Conservation (phyloP, 2,113 vertebrate genomes). For the Paraplagusia blochii region DNA sequence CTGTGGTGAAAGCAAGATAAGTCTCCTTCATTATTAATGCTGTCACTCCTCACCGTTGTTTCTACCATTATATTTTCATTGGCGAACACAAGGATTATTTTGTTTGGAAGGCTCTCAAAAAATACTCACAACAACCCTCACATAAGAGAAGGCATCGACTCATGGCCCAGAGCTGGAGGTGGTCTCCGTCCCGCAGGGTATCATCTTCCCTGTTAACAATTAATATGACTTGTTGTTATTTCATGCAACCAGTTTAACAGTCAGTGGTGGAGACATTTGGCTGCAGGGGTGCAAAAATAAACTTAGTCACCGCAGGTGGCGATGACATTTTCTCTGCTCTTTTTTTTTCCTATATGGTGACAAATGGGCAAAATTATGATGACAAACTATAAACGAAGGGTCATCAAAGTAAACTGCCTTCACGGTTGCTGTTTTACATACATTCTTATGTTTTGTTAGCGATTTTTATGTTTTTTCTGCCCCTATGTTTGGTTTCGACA, state of each 20-base stretch:
- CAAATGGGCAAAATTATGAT: background rate
- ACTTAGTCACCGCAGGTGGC: constrained; percentile 50
- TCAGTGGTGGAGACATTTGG: constrained; percentile 44
- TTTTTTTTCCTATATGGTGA: constrained; percentile 1
- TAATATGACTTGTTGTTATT: constrained; percentile 44
- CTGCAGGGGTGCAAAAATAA: constrained; percentile 40
- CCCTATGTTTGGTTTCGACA: too few species aligned
- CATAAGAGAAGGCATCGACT: constrained; percentile 15
- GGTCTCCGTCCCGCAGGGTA: constrained; percentile 17
- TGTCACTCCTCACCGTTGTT: constrained; percentile 33
- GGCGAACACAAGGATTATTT: constrained; percentile 21
- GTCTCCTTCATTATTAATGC: constrained; percentile 64
- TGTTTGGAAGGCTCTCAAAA: constrained; percentile 24
- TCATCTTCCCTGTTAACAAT: constrained; percentile 49
- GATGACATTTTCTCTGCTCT: constrained; percentile 40
- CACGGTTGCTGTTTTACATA: too few species aligned
- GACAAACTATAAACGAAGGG: too few species aligned
- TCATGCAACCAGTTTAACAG: constrained; percentile 25
- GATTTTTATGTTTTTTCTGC: too few species aligned
- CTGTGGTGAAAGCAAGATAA: constrained; percentile 20
- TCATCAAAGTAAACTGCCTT: too few species aligned
- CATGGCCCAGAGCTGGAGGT: background rate
- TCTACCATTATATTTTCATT: constrained; percentile 49
- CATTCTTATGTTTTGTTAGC: too few species aligned
- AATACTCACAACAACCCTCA: constrained; percentile 42